Evolutionary conservation across 2,888 invertebrate genomes (phyloP).

Genomic region (Drosophila peninsularis): DNA sequence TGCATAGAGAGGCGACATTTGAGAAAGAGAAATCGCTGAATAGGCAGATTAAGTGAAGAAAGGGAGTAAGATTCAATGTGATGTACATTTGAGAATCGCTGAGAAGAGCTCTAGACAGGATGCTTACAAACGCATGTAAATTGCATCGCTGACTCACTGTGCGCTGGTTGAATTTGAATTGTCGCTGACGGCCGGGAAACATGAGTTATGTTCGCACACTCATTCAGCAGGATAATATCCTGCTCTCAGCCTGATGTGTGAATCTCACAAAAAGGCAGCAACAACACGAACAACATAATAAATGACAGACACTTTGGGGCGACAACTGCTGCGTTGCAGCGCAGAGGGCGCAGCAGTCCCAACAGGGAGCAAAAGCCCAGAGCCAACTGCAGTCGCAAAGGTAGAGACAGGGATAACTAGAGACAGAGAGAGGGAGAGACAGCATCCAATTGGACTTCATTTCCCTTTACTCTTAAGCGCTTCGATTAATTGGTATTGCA

Average conservation of each 20-base stretch:
- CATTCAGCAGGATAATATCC: conserved; percentile 54
- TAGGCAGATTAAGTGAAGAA: too few species aligned
- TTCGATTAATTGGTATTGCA: conserved; percentile 66
- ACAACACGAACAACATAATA: conserved; percentile 45
- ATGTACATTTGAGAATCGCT: conserved; percentile 9
- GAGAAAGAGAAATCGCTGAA: neutral
- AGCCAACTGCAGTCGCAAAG: conserved; percentile 6
- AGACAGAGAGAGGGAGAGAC: neutral
- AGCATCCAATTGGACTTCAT: conserved; percentile 6
- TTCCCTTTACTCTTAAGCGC: conserved; percentile 28
- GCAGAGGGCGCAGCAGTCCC: conserved; percentile 13
- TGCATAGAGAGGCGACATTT: neutral
- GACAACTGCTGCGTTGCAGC: conserved; percentile 27
- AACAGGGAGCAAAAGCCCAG: neutral
- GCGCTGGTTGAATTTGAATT: conserved; percentile 17
- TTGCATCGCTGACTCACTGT: conserved; percentile 28
- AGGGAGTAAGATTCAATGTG: too few species aligned
- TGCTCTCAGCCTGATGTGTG: conserved; percentile 42
- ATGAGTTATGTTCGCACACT: conserved; percentile 52
- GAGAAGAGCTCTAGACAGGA: neutral
- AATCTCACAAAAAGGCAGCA: conserved; percentile 28
- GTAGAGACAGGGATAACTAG: neutral
- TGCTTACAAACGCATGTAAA: neutral
- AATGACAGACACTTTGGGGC: conserved; percentile 57
- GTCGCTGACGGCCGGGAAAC: conserved; percentile 23